Evolutionary conservation across 2,113 vertebrate genomes (phyloP).

Genomic region (Azemiops feae): DNA sequence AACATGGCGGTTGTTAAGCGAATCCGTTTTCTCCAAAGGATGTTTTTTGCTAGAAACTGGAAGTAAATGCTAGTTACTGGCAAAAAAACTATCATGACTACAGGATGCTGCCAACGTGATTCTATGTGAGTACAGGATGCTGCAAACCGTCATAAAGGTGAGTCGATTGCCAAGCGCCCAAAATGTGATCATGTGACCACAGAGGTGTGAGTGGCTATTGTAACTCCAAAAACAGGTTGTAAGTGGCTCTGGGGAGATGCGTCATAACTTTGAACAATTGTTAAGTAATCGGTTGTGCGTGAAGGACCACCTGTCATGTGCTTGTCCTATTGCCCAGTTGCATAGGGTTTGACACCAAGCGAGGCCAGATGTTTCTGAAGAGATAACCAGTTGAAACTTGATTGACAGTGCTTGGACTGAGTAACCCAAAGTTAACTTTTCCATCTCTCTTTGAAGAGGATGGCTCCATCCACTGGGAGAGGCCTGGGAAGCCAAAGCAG

Average conservation of each 20-base stretch:
- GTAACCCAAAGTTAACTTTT: neutral
- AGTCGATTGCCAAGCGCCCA: no score
- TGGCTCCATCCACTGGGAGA: constrained; percentile 64
- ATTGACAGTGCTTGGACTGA: neutral
- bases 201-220: neutral
- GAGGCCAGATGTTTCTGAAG: neutral
- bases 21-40: neutral
- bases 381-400: neutral
- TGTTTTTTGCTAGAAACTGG: neutral
- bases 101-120: no score
- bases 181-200: no score
- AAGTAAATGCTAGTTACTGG: no score
- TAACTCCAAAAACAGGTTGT: neutral
- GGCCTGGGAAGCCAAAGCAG: constrained; percentile 51
- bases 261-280: neutral
- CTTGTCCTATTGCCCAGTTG: neutral
- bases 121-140: no score
- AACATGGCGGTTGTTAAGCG: no score
- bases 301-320: neutral
- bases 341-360: neutral
- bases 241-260: neutral
- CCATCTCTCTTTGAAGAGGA: constrained; percentile 7
- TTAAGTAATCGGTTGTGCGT: neutral
- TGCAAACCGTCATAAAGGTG: no score
- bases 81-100: no score